A percentile compares a stretch with the other conserved stretches of the same genome.
phyloP scores from a whole-genome alignment of 2,888 invertebrate species.

The Reticulitermes lucifugus region DNA sequence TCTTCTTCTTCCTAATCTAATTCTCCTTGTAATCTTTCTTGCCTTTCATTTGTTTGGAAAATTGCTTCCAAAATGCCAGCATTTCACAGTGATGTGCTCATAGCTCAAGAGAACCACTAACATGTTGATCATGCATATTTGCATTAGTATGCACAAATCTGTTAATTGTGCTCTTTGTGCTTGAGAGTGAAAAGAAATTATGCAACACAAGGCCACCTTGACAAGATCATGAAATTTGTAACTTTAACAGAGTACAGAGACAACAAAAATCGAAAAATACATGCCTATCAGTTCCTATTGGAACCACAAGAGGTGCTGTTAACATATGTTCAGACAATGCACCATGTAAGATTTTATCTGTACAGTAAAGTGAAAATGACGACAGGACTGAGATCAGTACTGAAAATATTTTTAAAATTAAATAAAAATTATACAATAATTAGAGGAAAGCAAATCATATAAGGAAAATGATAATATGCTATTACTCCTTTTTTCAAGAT shows the following conservation, averaged over 20 bases:
- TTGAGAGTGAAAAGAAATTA: background rate
- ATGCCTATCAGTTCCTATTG: background rate
- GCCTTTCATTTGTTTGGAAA: too few species aligned
- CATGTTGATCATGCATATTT: background rate
- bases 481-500: background rate
- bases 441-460: background rate
- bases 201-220: background rate
- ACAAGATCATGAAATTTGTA: background rate
- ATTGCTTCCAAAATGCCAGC: too few species aligned
- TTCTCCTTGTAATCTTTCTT: too few species aligned
- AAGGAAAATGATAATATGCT: background rate
- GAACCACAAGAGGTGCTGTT: background rate
- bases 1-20: too few species aligned
- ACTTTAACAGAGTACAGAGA: background rate
- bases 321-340: background rate
- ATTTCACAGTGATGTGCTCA: too few species aligned
- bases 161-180: background rate
- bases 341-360: background rate
- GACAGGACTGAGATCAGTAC: background rate
- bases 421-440: background rate
- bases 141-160: background rate
- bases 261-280: background rate
- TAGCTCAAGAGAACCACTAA: background rate
- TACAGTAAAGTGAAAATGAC: background rate
- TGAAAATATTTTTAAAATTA: background rate